Percentiles rank a stretch among this genome's conserved stretches.
phyloP scores from a whole-genome alignment of 2,797 vertebrate species.

The Salarias fasciatus region DNA sequence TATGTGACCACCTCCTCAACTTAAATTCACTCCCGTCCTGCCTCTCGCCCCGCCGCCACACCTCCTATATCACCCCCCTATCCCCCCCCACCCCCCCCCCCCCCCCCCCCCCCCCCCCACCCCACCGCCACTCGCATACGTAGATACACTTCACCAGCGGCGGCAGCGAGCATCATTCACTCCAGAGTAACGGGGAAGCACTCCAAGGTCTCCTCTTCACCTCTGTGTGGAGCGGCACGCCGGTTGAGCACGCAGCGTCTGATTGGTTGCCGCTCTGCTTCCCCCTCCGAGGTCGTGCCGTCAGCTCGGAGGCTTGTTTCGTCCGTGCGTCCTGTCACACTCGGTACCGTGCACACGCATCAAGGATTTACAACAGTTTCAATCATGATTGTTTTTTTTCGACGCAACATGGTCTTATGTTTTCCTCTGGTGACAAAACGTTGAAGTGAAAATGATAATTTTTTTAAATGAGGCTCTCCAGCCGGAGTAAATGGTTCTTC shows the following conservation, averaged over 20 bases:
- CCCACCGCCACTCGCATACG: constrained; percentile 8
- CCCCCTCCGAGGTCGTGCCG: too few relatives aligned
- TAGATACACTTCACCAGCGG: constrained; percentile 12
- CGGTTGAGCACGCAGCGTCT: not conserved
- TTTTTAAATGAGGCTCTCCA: too few relatives aligned
- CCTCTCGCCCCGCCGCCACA: constrained; percentile 36
- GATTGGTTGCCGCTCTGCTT: constrained; percentile 47
- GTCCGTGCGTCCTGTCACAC: constrained; percentile 24
- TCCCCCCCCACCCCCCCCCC: too few relatives aligned
- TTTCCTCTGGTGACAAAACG: not conserved
- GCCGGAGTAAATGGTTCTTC: too few relatives aligned
- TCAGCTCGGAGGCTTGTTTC: constrained; percentile 51
- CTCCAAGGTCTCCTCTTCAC: constrained; percentile 53
- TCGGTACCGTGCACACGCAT: not conserved
- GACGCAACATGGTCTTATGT: not conserved
- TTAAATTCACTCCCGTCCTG: constrained; percentile 74
- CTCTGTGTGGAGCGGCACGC: constrained; percentile 39
- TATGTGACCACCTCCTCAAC: constrained; percentile 77
- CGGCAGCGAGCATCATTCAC: constrained; percentile 55
- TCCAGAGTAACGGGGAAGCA: constrained; percentile 33
- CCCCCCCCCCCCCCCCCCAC: too few relatives aligned
- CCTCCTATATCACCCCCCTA: constrained; percentile 43
- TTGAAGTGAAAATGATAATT: too few relatives aligned
- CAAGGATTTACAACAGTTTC: not conserved
- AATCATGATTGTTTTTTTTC: not conserved